Evolutionary conservation across 2,888 invertebrate genomes (phyloP), one percentile per base, ranked within the genome.

Genomic region (Hirtodrosophila confusa): DNA sequence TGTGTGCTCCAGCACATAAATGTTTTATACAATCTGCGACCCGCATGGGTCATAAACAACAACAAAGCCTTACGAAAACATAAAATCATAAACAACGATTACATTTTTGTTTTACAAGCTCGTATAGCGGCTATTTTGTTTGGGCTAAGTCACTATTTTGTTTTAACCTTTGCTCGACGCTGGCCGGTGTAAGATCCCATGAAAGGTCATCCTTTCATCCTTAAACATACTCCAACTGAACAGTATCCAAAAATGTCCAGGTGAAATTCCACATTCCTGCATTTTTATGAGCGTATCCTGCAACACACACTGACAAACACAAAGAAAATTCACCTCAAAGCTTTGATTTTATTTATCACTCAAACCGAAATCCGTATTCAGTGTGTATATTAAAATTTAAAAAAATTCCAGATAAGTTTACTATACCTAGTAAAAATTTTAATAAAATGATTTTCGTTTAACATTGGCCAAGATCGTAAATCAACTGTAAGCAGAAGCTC

Each of bases 1-100:
- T 56, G 10, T 33, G 12, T 36, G 17, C 33, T n/a, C 9, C 4
- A 17, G 43, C 43, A n/a, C 29, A 40, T 49, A 49, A 49, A 44
- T 45, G 51, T 55, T 45, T 64, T 37, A 53, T 49, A 49, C 49
- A 66, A 65, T 45, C 56, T 44, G 69, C 58, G 55, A 56, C 64
- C 77, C 71, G 61, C 54, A 55, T 55, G 64, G 57, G 31, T 47
- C 50, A 66, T 56, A 54, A 67, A 55, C 45, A 56, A 43, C 40
- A 47, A 33, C 45, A 50, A 33, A 66, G 35, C 11, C 31, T 31
- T 27, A 39, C 43, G n/a, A 49, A 31, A 55, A 63, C 43, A 63
- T 23, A 48, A 64, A 72, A 61, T 55, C 69, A 73, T 60, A 77
- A 63, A 69, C 69, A 64, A 64, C 53, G 75, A 72, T 75, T 72